These are phyloP conservation scores for Rotaria socialis DNA, from an alignment of 2,888 invertebrate species.

Conservation along the genomic window DNA sequence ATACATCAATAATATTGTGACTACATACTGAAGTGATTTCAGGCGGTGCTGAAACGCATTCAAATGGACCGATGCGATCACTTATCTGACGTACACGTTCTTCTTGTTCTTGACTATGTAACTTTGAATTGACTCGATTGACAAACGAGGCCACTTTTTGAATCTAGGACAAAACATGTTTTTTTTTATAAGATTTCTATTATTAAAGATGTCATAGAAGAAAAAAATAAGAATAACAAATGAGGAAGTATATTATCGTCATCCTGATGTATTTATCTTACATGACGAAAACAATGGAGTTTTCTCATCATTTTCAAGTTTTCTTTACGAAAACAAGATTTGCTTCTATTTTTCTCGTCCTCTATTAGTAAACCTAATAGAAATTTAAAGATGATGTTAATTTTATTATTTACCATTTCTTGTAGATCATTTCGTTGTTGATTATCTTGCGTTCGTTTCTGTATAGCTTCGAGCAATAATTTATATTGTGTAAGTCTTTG, in stretches of 20 bases:
- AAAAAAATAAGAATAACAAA: too few species aligned
- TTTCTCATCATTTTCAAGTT: not conserved
- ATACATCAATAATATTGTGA: not conserved
- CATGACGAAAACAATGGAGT: not conserved
- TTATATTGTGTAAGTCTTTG: conserved; percentile 32
- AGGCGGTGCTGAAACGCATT: conserved; percentile 19
- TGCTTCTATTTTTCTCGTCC: not conserved
- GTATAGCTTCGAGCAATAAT: conserved; percentile 35
- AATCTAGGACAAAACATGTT: not conserved
- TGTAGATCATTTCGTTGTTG: conserved; percentile 37
- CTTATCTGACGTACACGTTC: conserved; percentile 37
- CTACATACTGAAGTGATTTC: conserved; percentile 19
- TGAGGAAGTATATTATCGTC: too few species aligned
- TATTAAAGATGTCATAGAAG: not conserved
- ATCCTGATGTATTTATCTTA: not conserved
- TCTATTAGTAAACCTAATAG: not conserved
- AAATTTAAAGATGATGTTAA: not conserved
- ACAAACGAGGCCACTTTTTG: not conserved
- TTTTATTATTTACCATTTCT: conserved; percentile 8
- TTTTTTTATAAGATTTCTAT: not conserved
- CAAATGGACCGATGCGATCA: conserved; percentile 28
- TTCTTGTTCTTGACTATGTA: conserved; percentile 35
- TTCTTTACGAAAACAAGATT: not conserved
- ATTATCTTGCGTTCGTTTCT: conserved; percentile 3
- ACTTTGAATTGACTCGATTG: conserved; percentile 35